These are phyloP conservation scores for Stichodactyla helianthus DNA, from an alignment of 64 coral and sea anemone species.

Conservation along the genomic window DNA sequence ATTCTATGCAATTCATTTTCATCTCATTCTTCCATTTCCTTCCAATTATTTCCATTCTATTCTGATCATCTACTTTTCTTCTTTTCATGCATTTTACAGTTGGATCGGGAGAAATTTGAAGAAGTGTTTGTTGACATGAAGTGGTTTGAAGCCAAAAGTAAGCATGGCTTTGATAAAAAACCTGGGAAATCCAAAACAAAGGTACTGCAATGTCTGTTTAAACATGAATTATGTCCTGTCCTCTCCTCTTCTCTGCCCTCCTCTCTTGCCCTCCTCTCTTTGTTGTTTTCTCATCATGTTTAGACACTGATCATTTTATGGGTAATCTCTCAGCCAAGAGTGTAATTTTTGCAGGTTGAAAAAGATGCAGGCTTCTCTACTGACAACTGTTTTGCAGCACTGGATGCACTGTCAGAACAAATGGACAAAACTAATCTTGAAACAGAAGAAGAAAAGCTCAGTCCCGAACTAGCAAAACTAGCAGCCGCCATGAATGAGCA, in stretches of 20 bases:
- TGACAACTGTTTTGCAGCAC: slow-evolving; percentile 45
- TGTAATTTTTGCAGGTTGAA: background rate
- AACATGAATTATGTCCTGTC: no score
- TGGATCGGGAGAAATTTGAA: slow-evolving; percentile 96
- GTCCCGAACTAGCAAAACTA: slow-evolving; percentile 59
- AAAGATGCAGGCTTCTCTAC: background rate
- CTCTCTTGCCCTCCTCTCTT: no score
- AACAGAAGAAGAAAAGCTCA: background rate
- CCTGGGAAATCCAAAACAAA: background rate
- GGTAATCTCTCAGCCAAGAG: no score
- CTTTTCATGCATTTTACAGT: slow-evolving; percentile 42
- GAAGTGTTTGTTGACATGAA: slow-evolving; percentile 95
- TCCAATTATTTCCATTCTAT: no score
- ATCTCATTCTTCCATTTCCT: no score
- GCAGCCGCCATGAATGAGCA: slow-evolving; percentile 44
- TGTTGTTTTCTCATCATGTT: no score
- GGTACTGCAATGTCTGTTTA: background rate
- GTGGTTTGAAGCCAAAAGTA: slow-evolving; percentile 87
- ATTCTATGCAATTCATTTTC: no score
- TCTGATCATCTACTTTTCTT: background rate
- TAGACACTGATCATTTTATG: no score
- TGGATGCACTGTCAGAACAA: slow-evolving; percentile 40
- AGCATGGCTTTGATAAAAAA: slow-evolving; percentile 29
- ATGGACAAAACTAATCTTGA: slow-evolving; percentile 17
- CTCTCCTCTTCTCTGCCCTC: no score